Conservation (phyloP, 2,797 vertebrate genomes). For the Centropyge bicolor region DNA sequence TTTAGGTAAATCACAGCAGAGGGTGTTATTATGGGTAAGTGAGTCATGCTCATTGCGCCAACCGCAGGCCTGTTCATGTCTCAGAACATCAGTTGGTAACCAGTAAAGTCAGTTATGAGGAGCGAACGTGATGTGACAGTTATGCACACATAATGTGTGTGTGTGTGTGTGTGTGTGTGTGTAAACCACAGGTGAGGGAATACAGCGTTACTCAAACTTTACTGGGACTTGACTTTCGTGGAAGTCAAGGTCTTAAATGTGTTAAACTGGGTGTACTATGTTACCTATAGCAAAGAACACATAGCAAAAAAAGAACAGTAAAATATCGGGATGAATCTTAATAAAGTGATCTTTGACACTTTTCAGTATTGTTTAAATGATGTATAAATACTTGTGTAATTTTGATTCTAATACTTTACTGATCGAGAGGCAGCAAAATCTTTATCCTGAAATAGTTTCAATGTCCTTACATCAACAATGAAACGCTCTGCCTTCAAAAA, state of each 20-base stretch:
- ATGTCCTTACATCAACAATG: background rate
- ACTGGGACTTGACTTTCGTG: background rate
- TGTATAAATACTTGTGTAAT: too few relatives aligned
- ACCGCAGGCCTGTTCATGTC: constrained; percentile 70
- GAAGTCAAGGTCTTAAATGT: constrained; percentile 6
- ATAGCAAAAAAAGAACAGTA: too few relatives aligned
- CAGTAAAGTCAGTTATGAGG: constrained; percentile 65
- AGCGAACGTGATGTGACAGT: constrained; percentile 50
- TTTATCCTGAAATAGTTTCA: background rate
- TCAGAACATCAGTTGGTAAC: constrained; percentile 66
- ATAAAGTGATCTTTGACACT: background rate
- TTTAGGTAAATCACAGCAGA: constrained; percentile 57
- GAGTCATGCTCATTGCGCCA: constrained; percentile 57
- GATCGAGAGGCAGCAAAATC: background rate
- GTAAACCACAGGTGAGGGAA: constrained; percentile 25
- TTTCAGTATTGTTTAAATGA: background rate
- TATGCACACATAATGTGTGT: constrained; percentile 14
- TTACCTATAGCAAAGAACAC: background rate
- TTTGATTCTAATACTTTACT: background rate
- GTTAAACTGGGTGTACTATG: background rate
- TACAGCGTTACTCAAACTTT: background rate
- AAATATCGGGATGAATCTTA: background rate
- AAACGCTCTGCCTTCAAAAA: background rate
- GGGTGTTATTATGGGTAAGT: constrained; percentile 66
- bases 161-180: background rate